Conservation (phyloP, 2,797 vertebrate genomes). For the Vespertilio murinus region DNA sequence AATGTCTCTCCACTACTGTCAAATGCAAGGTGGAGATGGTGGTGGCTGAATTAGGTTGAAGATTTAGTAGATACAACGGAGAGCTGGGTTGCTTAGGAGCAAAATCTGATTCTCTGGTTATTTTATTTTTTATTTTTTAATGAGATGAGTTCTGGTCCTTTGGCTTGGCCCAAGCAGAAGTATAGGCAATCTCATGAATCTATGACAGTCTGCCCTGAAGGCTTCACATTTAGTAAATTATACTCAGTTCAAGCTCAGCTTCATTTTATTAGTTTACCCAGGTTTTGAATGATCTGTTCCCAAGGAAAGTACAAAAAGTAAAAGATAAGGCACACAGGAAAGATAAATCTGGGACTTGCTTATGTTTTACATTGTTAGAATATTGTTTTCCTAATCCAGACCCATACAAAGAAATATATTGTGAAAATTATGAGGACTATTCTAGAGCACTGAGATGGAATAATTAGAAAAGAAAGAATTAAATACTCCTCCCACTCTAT, state of each 20-base stretch:
- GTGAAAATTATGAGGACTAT: not conserved
- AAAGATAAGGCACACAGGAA: not conserved
- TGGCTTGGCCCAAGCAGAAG: not conserved
- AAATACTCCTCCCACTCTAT: not conserved
- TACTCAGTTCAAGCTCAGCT: not conserved
- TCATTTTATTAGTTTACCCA: not conserved
- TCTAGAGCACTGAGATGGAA: not conserved
- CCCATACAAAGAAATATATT: not conserved
- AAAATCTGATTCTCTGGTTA: slow-evolving; percentile 17
- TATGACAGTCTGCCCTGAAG: not conserved
- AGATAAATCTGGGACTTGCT: not conserved
- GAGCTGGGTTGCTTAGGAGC: not conserved
- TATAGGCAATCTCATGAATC: not conserved
- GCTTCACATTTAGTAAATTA: not conserved
- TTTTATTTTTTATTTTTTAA: not conserved
- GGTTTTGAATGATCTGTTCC: not conserved
- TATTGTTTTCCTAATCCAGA: not conserved
- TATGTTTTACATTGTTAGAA: not conserved
- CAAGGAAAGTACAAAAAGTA: not conserved
- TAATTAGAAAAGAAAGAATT: not conserved
- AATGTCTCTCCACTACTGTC: not conserved
- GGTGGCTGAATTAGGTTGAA: not conserved
- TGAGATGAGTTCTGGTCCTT: not conserved
- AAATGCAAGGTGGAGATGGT: not conserved
- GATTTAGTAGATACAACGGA: not conserved